Conservation (phyloP, 2,888 invertebrate species). For the Thereva unica region DNA sequence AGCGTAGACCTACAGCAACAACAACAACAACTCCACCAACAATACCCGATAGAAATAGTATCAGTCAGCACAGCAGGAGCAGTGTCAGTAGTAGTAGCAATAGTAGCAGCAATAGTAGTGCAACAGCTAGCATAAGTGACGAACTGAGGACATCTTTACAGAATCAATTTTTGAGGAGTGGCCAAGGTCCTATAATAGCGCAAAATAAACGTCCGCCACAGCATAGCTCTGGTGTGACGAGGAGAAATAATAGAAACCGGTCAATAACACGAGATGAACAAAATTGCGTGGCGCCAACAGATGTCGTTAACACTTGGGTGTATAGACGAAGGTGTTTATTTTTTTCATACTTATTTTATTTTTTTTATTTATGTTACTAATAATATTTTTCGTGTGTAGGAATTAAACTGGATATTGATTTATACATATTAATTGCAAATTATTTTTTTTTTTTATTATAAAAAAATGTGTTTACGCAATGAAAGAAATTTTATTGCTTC, state of each 20-base stretch:
- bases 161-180: not conserved
- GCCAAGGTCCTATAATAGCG: constrained; percentile 2
- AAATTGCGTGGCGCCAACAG: constrained; percentile 39
- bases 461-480: too few relatives aligned
- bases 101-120: constrained; percentile 11
- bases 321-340: constrained; percentile 40
- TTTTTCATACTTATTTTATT: not conserved
- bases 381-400: too few relatives aligned
- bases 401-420: too few relatives aligned
- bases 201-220: constrained; percentile 36
- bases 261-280: constrained; percentile 25
- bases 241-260: constrained; percentile 29
- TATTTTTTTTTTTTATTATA: too few relatives aligned
- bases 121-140: constrained; percentile 4
- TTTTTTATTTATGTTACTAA: not conserved
- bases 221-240: constrained; percentile 10
- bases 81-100: constrained; percentile 17
- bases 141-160: constrained; percentile 10
- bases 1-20: not conserved
- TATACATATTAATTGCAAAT: too few relatives aligned
- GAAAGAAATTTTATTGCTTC: too few relatives aligned
- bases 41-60: constrained; percentile 1
- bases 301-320: constrained; percentile 43
- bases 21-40: not conserved
- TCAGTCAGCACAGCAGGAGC: constrained; percentile 3